Conservation (phyloP, 2,797 vertebrate species). For the Chiroxiphia lanceolata region DNA sequence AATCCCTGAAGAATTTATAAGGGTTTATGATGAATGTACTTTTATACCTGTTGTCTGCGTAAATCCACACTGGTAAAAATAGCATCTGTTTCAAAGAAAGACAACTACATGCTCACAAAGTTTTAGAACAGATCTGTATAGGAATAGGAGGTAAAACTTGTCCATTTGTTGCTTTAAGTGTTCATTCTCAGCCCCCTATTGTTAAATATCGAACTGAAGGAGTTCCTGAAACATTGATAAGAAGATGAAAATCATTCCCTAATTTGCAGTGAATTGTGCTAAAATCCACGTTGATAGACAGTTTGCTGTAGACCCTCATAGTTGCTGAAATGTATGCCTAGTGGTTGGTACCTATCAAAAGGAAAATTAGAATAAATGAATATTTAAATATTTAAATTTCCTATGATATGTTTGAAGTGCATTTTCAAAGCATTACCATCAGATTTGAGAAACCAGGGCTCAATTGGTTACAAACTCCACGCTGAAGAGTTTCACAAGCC, state of each 20-base stretch:
- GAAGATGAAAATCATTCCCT: constrained; percentile 63
- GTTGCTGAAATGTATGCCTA: constrained; percentile 58
- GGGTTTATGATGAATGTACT: background rate
- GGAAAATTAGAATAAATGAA: constrained; percentile 79
- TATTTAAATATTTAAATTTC: constrained; percentile 81
- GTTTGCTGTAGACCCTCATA: constrained; percentile 62
- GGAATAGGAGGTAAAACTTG: background rate
- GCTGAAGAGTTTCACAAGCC: constrained; percentile 31
- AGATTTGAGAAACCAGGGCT: constrained; percentile 66
- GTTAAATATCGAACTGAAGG: constrained; percentile 60
- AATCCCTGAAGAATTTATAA: background rate
- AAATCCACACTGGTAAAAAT: background rate
- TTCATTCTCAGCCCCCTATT: constrained; percentile 37
- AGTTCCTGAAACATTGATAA: constrained; percentile 59
- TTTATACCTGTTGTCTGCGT: background rate
- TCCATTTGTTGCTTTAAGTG: constrained; percentile 37
- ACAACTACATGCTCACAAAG: background rate
- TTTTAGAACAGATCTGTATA: background rate
- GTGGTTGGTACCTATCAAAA: constrained; percentile 73
- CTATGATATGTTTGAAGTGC: constrained; percentile 73
- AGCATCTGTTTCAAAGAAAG: background rate
- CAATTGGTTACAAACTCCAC: constrained; percentile 49
- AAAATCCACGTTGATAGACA: constrained; percentile 64
- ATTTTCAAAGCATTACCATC: constrained; percentile 73
- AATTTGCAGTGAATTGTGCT: constrained; percentile 69